phyloP scores from a whole-genome alignment of 2,888 invertebrate genomes.

The Acleris laterana region DNA sequence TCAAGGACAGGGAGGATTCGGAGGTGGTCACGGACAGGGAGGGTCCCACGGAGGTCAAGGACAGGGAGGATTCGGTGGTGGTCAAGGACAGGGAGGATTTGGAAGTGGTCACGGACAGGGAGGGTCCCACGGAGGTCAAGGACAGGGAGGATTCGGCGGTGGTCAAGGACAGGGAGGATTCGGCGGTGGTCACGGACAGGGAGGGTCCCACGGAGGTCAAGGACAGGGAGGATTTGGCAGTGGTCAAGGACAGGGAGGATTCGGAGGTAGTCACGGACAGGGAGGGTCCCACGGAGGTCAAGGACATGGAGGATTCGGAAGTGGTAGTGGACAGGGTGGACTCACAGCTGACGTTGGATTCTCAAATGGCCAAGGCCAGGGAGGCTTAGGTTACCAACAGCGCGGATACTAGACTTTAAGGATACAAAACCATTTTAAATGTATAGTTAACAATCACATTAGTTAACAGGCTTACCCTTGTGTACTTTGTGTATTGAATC shows the following conservation, averaged over 20 bases:
- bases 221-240: background rate
- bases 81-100: constrained; percentile 8
- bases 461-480: too few relatives aligned
- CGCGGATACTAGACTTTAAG: background rate
- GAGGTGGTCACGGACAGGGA: too few relatives aligned
- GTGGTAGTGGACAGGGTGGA: constrained; percentile 4
- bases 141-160: constrained; percentile 11
- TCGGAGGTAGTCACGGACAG: background rate
- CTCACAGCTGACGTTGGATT: background rate
- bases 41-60: constrained; percentile 18
- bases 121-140: constrained; percentile 17
- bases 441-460: too few relatives aligned
- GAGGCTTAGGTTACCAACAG: background rate
- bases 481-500: too few relatives aligned
- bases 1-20: background rate
- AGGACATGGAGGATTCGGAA: background rate
- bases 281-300: constrained; percentile 19
- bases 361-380: too few relatives aligned
- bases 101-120: constrained; percentile 4
- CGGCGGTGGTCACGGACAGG: constrained; percentile 1
- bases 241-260: background rate
- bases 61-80: background rate
- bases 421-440: too few relatives aligned
- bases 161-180: constrained; percentile 8
- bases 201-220: constrained; percentile 12